Evolutionary conservation across 1,140 invertebrate species (phyloP).

Genomic region (Triops cancriformis): DNA sequence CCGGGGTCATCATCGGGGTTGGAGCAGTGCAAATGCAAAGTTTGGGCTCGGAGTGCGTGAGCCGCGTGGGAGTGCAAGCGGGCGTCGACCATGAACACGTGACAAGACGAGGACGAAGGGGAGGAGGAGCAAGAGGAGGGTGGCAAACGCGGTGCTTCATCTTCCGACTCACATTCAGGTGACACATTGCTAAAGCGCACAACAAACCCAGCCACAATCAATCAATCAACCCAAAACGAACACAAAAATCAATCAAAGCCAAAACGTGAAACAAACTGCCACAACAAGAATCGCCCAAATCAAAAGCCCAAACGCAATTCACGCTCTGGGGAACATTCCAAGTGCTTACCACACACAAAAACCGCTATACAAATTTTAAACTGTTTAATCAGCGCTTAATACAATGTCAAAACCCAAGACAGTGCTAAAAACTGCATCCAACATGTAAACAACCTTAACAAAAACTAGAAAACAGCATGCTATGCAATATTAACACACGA

Average conservation of each 20-base stretch:
- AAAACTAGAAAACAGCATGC: no score
- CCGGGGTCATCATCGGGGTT: slow-evolving; percentile 38
- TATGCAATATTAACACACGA: no score
- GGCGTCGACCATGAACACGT: slow-evolving; percentile 88
- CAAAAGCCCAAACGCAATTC: no score
- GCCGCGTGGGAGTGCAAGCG: slow-evolving; percentile 62
- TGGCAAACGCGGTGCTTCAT: slow-evolving; percentile 12
- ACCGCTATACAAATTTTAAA: no score
- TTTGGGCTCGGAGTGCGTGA: slow-evolving; percentile 63
- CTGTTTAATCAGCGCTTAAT: not conserved
- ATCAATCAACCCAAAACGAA: not conserved
- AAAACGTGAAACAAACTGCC: not conserved
- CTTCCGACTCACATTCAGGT: not conserved
- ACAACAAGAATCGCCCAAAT: no score
- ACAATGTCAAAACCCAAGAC: no score
- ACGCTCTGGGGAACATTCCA: no score
- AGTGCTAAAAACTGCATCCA: no score
- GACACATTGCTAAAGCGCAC: not conserved
- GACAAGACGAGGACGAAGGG: slow-evolving; percentile 55
- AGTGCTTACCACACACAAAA: no score
- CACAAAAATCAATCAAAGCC: not conserved
- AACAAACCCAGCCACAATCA: not conserved
- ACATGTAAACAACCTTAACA: no score
- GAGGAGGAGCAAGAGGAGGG: slow-evolving; percentile 16
- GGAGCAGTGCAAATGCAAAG: slow-evolving; percentile 69